Evolutionary conservation across 2,888 invertebrate species (phyloP).

Genomic region (Cheilosia soror): DNA sequence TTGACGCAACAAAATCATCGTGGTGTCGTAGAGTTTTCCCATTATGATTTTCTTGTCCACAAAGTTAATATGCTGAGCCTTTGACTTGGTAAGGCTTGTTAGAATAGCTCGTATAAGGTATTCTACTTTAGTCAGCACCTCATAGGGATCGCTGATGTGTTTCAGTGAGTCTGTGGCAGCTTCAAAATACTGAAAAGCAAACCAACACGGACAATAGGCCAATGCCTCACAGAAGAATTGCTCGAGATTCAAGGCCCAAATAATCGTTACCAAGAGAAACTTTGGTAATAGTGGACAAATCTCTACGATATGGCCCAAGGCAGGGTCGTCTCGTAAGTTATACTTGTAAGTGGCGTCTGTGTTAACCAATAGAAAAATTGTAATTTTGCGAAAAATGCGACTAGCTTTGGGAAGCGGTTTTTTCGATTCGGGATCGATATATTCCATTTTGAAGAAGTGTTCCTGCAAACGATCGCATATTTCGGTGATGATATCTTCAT

Average conservation of each 20-base stretch:
- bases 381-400: slow-evolving; percentile 78
- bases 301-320: slow-evolving; percentile 78
- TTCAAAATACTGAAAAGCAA: slow-evolving; percentile 79
- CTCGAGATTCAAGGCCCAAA: slow-evolving; percentile 79
- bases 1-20: slow-evolving; percentile 79
- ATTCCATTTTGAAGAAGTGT: slow-evolving; percentile 71
- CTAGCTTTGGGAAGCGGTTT: slow-evolving; percentile 67
- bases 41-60: slow-evolving; percentile 79
- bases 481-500: slow-evolving; percentile 79
- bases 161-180: slow-evolving; percentile 78
- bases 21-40: slow-evolving; percentile 78
- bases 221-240: slow-evolving; percentile 79
- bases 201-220: slow-evolving; percentile 79
- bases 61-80: slow-evolving; percentile 76
- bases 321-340: slow-evolving; percentile 77
- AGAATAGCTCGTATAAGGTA: slow-evolving; percentile 77
- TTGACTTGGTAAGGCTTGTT: slow-evolving; percentile 78
- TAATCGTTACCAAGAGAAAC: slow-evolving; percentile 78
- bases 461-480: slow-evolving; percentile 77
- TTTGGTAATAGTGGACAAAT: slow-evolving; percentile 79
- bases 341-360: slow-evolving; percentile 80
- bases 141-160: slow-evolving; percentile 78
- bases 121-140: slow-evolving; percentile 78
- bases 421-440: slow-evolving; percentile 72
- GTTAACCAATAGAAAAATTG: slow-evolving; percentile 79